Evolutionary conservation across 2,888 invertebrate genomes (phyloP).

Genomic region (Dione vanillae): DNA sequence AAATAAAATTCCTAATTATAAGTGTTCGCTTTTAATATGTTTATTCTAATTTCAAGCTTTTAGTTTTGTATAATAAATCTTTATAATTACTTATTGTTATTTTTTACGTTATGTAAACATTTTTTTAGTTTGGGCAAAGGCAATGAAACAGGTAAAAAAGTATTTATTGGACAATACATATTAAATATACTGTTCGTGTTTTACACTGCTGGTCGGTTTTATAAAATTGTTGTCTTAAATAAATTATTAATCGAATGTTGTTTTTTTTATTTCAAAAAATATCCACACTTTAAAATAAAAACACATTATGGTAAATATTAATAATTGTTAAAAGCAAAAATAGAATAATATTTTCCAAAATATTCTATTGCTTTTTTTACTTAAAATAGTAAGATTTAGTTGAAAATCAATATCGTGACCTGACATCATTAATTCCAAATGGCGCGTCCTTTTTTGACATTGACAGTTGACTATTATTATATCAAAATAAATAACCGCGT

Average conservation of each 20-base stretch:
- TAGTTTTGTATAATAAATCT: background rate
- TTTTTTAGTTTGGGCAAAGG: conserved; percentile 6
- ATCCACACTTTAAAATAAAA: too few species aligned
- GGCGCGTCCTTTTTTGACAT: conserved; percentile 8
- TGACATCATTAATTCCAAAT: conserved; percentile 9
- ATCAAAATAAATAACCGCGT: background rate
- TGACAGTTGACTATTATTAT: conserved; percentile 5
- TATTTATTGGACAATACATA: conserved; percentile 18
- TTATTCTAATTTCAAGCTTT: conserved; percentile 9
- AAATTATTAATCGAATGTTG: conserved; percentile 27
- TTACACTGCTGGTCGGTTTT: conserved; percentile 40
- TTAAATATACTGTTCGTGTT: background rate
- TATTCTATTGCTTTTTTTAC: background rate
- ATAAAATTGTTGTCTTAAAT: conserved; percentile 35
- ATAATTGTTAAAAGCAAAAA: background rate
- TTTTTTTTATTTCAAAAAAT: conserved; percentile 9
- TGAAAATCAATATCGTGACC: background rate
- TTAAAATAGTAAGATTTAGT: conserved; percentile 1
- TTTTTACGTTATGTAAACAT: background rate
- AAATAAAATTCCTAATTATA: conserved; percentile 22
- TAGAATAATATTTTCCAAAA: background rate
- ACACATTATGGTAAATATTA: background rate
- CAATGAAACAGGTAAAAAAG: conserved; percentile 8
- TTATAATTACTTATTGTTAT: background rate
- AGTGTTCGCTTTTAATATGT: conserved; percentile 21